A percentile compares a stretch with the other conserved stretches of the same genome.
Conservation (phyloP, 2,888 invertebrate genomes). For the Hipparchia semele region DNA sequence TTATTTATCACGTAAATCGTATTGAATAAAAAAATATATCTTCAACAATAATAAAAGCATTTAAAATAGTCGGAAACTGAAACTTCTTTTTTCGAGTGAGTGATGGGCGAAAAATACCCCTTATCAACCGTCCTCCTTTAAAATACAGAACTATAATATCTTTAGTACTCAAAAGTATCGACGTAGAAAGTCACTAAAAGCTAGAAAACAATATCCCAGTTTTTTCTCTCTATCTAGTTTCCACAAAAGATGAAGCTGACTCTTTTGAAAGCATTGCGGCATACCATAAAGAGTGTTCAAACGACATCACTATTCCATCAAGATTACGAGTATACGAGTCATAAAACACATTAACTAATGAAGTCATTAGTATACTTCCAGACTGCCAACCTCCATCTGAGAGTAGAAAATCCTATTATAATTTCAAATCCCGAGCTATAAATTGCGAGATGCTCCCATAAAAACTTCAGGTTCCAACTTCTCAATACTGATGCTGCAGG, state of each 20-base stretch:
- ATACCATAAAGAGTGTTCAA: not conserved
- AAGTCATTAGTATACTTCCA: not conserved
- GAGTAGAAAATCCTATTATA: not conserved
- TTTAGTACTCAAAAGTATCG: not conserved
- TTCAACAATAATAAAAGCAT: no score
- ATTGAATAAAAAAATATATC: no score
- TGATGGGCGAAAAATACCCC: no score
- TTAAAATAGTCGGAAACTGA: no score
- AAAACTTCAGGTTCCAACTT: no score
- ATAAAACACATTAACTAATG: conserved; percentile 28
- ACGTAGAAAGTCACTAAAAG: not conserved
- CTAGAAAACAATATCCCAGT: not conserved
- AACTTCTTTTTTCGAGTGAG: no score
- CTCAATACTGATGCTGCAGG: no score
- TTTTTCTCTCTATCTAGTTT: not conserved
- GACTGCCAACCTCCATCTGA: not conserved
- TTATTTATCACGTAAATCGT: no score
- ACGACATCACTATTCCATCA: not conserved
- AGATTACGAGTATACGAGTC: not conserved
- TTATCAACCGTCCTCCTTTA: no score
- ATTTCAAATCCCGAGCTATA: not conserved
- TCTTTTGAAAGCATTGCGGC: conserved; percentile 8
- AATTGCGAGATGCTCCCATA: no score
- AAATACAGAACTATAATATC: not conserved
- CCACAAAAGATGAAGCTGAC: not conserved